These are phyloP conservation scores for Acrocephalus kingi DNA, from an alignment of 2,113 vertebrate genomes.

Conservation along the genomic window DNA sequence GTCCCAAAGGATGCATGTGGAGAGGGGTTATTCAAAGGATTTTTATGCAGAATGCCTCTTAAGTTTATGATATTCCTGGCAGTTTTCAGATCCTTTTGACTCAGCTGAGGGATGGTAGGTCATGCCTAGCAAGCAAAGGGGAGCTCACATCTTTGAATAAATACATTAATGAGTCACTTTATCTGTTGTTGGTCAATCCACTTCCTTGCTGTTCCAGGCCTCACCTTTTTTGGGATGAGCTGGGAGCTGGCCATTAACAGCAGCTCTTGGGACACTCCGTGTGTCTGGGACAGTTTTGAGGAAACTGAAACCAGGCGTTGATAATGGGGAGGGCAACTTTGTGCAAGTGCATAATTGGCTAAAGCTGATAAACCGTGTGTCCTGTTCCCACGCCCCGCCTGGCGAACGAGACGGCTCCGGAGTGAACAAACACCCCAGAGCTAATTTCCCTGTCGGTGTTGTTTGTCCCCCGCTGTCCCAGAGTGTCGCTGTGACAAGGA, in stretches of 20 bases:
- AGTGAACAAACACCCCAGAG: neutral
- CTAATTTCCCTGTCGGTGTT: neutral
- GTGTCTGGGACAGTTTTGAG: neutral
- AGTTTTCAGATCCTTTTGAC: neutral
- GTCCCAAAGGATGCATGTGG: neutral
- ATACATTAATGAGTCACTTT: neutral
- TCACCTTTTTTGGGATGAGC: neutral
- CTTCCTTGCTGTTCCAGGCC: neutral
- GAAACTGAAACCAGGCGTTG: neutral
- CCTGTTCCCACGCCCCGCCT: neutral
- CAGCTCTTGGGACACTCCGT: neutral
- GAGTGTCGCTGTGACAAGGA: slow-evolving; percentile 94
- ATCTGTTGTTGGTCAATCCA: neutral
- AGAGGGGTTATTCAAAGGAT: neutral
- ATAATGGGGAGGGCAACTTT: neutral
- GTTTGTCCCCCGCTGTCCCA: slow-evolving; percentile 33
- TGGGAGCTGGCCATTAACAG: neutral
- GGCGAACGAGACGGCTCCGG: neutral
- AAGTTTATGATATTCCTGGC: neutral
- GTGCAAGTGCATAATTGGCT: neutral
- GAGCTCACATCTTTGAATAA: neutral
- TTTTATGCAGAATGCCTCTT: neutral
- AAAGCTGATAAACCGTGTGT: neutral
- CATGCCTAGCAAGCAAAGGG: neutral
- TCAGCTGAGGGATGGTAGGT: neutral